Percentiles rank a stretch among this genome's conserved stretches.
Evolutionary conservation across 2,888 invertebrate genomes (phyloP).

Genomic region (Cerceris ruficornis): DNA sequence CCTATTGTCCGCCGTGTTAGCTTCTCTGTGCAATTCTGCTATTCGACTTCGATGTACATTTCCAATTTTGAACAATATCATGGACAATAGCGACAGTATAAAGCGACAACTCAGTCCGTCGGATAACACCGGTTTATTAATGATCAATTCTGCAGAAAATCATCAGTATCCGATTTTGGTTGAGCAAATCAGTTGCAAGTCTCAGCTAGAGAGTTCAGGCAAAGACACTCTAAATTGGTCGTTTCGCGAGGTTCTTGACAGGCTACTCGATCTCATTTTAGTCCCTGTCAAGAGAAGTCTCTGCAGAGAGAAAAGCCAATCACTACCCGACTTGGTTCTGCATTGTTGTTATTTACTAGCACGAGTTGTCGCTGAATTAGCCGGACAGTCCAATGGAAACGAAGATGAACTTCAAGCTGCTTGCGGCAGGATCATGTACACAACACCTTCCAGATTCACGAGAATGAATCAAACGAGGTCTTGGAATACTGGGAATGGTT

Average conservation of each 20-base stretch:
- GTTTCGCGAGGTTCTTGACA: constrained; percentile 91
- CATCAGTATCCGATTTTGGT: constrained; percentile 90
- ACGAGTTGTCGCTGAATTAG: constrained; percentile 93
- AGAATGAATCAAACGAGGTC: constrained; percentile 94
- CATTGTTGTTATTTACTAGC: constrained; percentile 91
- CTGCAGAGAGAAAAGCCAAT: constrained; percentile 83
- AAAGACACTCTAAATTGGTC: constrained; percentile 84
- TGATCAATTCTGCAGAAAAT: constrained; percentile 86
- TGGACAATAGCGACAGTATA: constrained; percentile 82
- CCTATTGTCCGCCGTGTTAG: constrained; percentile 90
- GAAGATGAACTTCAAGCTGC: constrained; percentile 90
- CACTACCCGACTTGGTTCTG: constrained; percentile 84
- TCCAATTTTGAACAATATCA: constrained; percentile 85
- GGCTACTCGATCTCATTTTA: constrained; percentile 91
- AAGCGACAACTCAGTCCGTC: constrained; percentile 86
- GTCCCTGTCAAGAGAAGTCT: constrained; percentile 87
- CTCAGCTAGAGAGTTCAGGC: constrained; percentile 81
- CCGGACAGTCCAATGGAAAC: constrained; percentile 89
- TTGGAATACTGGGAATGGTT: constrained; percentile 99
- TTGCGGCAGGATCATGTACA: constrained; percentile 89
- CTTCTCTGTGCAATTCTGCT: constrained; percentile 91
- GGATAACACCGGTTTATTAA: constrained; percentile 87
- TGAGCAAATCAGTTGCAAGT: constrained; percentile 90
- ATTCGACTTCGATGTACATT: constrained; percentile 89
- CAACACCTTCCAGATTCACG: constrained; percentile 95